phyloP scores from a whole-genome alignment of 2,797 vertebrate species.

The Macropodus opercularis region DNA sequence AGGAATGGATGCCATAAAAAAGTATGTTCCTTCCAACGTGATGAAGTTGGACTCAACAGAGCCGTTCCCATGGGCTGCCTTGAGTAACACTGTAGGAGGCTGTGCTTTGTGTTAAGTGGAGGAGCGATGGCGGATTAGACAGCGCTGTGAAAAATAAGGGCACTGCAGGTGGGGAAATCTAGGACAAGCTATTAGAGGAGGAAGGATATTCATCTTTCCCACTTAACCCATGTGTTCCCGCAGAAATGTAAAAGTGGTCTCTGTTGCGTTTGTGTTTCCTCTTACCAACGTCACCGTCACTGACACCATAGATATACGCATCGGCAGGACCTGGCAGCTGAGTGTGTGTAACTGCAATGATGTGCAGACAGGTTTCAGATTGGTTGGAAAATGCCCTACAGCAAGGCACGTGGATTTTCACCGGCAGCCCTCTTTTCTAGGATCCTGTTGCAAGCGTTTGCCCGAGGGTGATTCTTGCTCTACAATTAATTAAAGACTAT shows the following conservation, averaged over 20 bases:
- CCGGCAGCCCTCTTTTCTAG: constrained; percentile 25
- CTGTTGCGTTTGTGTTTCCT: background rate
- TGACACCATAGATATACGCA: constrained; percentile 19
- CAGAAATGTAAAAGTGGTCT: constrained; percentile 9
- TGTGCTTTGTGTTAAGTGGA: constrained; percentile 62
- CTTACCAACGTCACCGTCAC: background rate
- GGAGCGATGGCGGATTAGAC: constrained; percentile 53
- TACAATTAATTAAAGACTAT: constrained; percentile 55
- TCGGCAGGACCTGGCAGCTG: background rate
- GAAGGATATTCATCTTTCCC: constrained; percentile 44
- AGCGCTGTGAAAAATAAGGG: constrained; percentile 54
- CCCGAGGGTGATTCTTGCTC: constrained; percentile 49
- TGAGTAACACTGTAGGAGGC: constrained; percentile 42
- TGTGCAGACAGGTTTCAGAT: constrained; percentile 34
- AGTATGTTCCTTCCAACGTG: constrained; percentile 52
- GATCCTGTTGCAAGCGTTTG: constrained; percentile 32
- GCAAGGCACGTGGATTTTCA: constrained; percentile 33
- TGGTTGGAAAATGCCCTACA: constrained; percentile 39
- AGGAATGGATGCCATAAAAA: constrained; percentile 44
- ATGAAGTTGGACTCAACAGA: constrained; percentile 59
- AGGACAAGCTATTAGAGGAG: constrained; percentile 63
- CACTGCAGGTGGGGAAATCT: constrained; percentile 71
- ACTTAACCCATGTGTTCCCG: constrained; percentile 30
- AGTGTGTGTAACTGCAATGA: constrained; percentile 11
- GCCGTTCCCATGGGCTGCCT: constrained; percentile 53